A percentile compares a stretch with the other conserved stretches of the same genome.
These are phyloP conservation scores for Motacilla alba DNA, from an alignment of 2,113 vertebrate genomes.

Conservation along the genomic window DNA sequence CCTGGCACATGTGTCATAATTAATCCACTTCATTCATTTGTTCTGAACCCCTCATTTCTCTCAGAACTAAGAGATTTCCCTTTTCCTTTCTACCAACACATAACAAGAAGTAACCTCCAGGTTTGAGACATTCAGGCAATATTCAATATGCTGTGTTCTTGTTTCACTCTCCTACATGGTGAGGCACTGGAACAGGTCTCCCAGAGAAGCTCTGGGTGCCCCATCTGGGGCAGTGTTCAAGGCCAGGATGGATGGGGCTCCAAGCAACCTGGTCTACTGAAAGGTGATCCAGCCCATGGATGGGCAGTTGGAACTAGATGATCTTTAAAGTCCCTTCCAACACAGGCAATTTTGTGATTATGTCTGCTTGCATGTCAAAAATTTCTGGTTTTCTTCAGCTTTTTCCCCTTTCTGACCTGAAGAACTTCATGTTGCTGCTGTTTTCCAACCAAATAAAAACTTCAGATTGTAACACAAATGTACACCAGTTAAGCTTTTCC, in stretches of 20 bases:
- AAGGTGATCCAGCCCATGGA: fast-evolving
- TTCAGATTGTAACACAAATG: neutral
- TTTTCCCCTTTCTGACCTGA: neutral
- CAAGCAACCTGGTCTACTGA: neutral
- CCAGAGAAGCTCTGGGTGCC: neutral
- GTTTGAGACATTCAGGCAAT: neutral
- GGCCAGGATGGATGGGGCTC: neutral
- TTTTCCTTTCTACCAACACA: neutral
- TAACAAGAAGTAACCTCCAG: neutral
- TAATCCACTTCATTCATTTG: neutral
- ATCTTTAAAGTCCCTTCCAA: neutral
- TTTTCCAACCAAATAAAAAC: neutral
- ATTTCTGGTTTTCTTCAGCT: neutral
- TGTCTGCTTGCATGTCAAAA: neutral
- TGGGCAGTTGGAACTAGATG: neutral
- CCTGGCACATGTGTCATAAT: neutral
- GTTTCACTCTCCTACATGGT: neutral
- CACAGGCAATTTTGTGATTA: neutral
- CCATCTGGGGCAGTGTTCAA: neutral
- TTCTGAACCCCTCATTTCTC: neutral
- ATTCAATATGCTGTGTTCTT: neutral
- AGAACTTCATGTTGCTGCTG: neutral
- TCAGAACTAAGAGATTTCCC: neutral
- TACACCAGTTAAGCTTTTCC: neutral
- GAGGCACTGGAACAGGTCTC: too few relatives aligned